Evolutionary conservation across 2,888 invertebrate genomes (phyloP), one percentile per base, ranked within the genome.

Genomic region (Trachelus stipa): DNA sequence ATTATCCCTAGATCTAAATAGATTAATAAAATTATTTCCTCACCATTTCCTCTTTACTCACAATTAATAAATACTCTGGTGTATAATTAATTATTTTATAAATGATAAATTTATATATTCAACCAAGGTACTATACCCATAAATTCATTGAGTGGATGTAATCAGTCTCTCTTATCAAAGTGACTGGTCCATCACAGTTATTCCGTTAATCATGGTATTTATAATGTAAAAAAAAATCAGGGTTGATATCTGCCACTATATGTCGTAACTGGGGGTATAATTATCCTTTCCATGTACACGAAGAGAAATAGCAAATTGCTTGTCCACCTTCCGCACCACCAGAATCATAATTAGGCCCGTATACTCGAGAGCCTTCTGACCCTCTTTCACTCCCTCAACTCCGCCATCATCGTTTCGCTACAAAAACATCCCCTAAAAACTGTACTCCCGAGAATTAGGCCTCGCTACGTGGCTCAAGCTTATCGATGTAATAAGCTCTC

Each of bases 401-500:
- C 71, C 31, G 33, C 71, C 71, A 71, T 71, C 71, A 71, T 71
- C 33, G 71, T 71, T 71, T 33, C 31, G 31, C 71, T 34, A 23
- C 71, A 71, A 71, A 71, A 71, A 71, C 71, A 71, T 33, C 71
- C 12, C 34, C 31, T 71, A 71, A 71, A 71, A 71, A 71, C 71
- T 34, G 71, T 71, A 71, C 31, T 71, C 71, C 31, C 4, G 33
- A 33, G 71, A 33, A 71, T 71, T 34, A 71, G 71, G 71, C 12
- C 6, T 33, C 33, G 71, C 71, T 71, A 34, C 71, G 71, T 12
- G 71, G 71, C 34, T 71, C 71, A 12, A 34, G 71, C 12, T 71
- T 71, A 71, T 71, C 71, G 71, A 34, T 71, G 71, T 71, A 71
- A 31, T 71, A 71, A 71, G 31, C 31, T 23, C 34, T 23, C 31